Base-by-base conservation (phyloP, 2,888 invertebrate species). In the Sinodicranocentrus sp. region DNA sequence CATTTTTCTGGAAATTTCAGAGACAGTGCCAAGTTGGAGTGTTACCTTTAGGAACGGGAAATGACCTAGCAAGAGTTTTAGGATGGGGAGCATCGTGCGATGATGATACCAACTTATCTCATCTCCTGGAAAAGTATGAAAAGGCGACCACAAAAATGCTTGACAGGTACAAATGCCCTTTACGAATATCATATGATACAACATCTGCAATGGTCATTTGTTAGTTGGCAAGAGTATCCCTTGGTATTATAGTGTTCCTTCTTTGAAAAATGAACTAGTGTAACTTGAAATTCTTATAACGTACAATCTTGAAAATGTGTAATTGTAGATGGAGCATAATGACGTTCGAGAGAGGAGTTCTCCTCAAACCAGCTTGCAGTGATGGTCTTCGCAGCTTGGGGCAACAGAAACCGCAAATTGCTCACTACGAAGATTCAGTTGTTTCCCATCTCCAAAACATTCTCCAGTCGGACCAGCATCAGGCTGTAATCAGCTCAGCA, bases 11-110 rank as follows among this genome's bases (percentile, higher is more conserved):
- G 17, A 23, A 54, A 28, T 67, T 61, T 28, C 91, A 96, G 96
- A 95, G 95, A 90, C 95, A 96, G 92, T 97, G 97, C 87, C 98
- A 98, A 91, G 95, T 98, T 25, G 98, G 98, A 23, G 97, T 98
- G 1, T 92, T 98, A 84, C 98, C 98, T 0, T 92, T 98, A 89
- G 98, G 98, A 52, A 98, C 98, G 0, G 98, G 98, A 67, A 98
- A 98, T 91, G 98, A 98, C 91, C 92, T 98, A 89, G 98, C 98
- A 0, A 93, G 98, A 8, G 98, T 98, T 3, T 91, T 97, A 19
- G 98, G 98, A 48, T 98, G 98, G 98, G 98, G 98, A 13, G 95
- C 97, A 8, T 96, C 97, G 13, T 98, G 98, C 90, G 98, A 98
- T 90, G 98, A 98, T 90, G 98, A 98, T 89, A 95, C 98, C 8